Conservation (phyloP, 1,140 invertebrate species). For the Diorhabda elongata region DNA sequence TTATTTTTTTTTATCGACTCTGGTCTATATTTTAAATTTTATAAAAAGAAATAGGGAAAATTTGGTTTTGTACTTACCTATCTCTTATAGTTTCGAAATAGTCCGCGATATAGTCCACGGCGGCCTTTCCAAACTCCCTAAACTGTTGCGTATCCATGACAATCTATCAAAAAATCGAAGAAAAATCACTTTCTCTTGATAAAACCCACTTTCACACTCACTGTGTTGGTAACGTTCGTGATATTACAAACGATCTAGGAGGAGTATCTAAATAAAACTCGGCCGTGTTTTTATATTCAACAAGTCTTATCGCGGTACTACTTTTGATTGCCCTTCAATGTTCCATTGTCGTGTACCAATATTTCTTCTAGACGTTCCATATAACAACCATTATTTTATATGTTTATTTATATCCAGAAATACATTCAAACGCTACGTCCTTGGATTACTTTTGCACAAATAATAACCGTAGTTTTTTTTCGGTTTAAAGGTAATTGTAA, state of each 20-base stretch:
- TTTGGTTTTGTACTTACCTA: slow-evolving; percentile 47
- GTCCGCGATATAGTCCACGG: slow-evolving; percentile 73
- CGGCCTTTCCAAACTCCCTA: slow-evolving; percentile 67
- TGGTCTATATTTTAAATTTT: too few species aligned
- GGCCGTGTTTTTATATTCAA: neutral
- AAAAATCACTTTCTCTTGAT: slow-evolving; percentile 23
- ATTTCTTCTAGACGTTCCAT: too few species aligned
- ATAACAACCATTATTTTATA: too few species aligned
- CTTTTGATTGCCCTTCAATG: neutral
- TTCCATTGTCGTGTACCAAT: too few species aligned
- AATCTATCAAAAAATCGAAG: neutral
- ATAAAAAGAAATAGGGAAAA: too few species aligned
- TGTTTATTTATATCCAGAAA: too few species aligned
- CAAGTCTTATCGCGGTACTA: neutral
- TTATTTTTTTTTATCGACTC: too few species aligned
- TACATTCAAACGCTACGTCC: too few species aligned
- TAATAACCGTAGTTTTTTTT: too few species aligned
- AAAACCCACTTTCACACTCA: slow-evolving; percentile 19
- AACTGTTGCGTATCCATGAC: slow-evolving; percentile 68
- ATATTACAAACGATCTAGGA: slow-evolving; percentile 4
- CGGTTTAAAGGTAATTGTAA: too few species aligned
- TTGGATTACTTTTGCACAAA: too few species aligned
- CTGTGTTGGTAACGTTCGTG: neutral
- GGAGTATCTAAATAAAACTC: slow-evolving; percentile 17
- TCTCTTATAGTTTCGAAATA: slow-evolving; percentile 73